Conservation (phyloP, 2,113 vertebrate species). For the Dasyurus viverrinus region DNA sequence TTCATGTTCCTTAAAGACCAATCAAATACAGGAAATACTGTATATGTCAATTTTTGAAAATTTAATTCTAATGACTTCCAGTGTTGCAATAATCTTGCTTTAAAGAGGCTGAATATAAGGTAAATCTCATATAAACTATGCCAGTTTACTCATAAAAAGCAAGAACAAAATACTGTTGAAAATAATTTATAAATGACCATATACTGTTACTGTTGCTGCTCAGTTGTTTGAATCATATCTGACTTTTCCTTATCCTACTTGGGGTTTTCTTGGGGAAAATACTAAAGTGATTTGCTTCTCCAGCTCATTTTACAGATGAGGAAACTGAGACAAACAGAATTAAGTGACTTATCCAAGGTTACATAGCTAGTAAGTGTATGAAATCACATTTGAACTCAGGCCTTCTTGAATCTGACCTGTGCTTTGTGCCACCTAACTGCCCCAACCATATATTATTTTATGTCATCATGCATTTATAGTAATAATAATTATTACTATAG, state of each 20-base stretch:
- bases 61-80: slow-evolving; percentile 31
- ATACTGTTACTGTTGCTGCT: neutral
- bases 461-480: neutral
- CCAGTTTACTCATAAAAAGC: slow-evolving; percentile 28
- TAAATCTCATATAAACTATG: slow-evolving; percentile 30
- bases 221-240: neutral
- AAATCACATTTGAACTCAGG: neutral
- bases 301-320: neutral
- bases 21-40: slow-evolving; percentile 17
- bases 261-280: neutral
- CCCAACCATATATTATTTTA: neutral
- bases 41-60: slow-evolving; percentile 52
- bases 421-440: neutral
- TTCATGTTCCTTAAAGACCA: slow-evolving; percentile 17
- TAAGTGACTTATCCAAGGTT: neutral
- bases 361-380: neutral
- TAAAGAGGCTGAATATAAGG: slow-evolving; percentile 43
- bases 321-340: neutral
- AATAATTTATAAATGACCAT: neutral
- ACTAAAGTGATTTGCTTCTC: neutral
- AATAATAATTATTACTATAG: neutral
- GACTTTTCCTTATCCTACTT: neutral
- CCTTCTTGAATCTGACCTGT: neutral
- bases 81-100: slow-evolving; percentile 29
- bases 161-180: neutral